Evolutionary conservation across 2,797 vertebrate genomes (phyloP).

Genomic region (Apodemus agrarius): DNA sequence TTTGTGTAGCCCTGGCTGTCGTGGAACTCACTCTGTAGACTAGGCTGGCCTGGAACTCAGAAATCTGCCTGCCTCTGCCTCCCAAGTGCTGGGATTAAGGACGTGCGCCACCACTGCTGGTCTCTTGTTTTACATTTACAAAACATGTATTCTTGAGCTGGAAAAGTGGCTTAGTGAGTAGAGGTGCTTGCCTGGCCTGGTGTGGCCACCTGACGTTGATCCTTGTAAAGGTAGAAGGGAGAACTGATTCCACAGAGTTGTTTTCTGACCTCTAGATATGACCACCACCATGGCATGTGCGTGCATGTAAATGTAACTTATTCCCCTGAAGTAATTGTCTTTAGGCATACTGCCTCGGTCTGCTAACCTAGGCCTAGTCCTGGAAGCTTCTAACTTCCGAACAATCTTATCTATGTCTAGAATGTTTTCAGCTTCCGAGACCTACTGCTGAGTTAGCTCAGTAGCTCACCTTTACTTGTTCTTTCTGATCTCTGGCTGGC

Average conservation of each 20-base stretch:
- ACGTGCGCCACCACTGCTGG: not conserved
- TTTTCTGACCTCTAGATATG: not conserved
- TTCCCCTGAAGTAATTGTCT: not conserved
- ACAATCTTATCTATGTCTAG: not conserved
- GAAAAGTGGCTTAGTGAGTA: not conserved
- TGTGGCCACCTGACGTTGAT: not conserved
- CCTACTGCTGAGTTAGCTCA: not conserved
- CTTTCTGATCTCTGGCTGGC: not conserved
- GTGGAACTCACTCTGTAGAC: not conserved
- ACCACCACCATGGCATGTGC: not conserved
- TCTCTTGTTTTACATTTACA: conserved; percentile 10
- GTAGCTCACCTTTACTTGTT: not conserved
- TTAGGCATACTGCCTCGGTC: not conserved
- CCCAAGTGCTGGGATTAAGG: not conserved
- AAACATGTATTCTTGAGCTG: not conserved
- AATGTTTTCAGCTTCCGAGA: not conserved
- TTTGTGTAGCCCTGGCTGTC: not conserved
- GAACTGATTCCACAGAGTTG: not conserved
- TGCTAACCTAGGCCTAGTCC: not conserved
- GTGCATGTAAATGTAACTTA: not conserved
- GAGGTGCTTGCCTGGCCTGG: not conserved
- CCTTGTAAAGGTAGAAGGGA: not conserved
- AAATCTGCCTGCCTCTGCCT: not conserved
- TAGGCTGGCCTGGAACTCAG: not conserved
- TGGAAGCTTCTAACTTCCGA: not conserved